These are phyloP conservation scores for Phyllotreta striolata DNA, from an alignment of 2,888 invertebrate species.

Conservation along the genomic window DNA sequence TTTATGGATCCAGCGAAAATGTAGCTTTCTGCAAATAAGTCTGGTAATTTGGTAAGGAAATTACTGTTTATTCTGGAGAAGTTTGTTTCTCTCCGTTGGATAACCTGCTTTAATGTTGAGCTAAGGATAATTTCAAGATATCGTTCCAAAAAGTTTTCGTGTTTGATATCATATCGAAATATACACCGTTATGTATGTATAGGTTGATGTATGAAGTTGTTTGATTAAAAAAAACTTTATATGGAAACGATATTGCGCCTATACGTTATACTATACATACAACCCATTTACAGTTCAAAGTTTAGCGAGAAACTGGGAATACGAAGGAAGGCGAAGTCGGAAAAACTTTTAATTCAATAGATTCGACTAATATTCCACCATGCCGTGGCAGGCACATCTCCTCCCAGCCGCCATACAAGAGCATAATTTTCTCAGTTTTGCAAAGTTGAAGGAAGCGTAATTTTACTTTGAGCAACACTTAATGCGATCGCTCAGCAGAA, in stretches of 20 bases:
- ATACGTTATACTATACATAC: not conserved
- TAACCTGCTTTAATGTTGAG: slow-evolving; percentile 51
- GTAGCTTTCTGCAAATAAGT: slow-evolving; percentile 61
- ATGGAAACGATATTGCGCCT: slow-evolving; percentile 7
- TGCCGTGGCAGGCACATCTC: slow-evolving; percentile 39
- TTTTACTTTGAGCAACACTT: slow-evolving; percentile 60
- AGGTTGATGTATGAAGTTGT: not conserved
- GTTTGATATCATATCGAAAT: slow-evolving; percentile 10
- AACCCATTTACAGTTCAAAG: slow-evolving; percentile 29
- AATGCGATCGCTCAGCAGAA: slow-evolving; percentile 48
- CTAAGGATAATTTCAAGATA: slow-evolving; percentile 45
- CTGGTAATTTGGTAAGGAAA: slow-evolving; percentile 63
- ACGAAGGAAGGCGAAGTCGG: slow-evolving; percentile 34
- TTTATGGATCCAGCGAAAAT: slow-evolving; percentile 61
- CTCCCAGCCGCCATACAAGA: slow-evolving; percentile 46
- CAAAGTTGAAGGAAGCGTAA: slow-evolving; percentile 59
- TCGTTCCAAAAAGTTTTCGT: slow-evolving; percentile 24
- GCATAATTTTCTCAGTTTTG: slow-evolving; percentile 60
- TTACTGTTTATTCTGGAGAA: slow-evolving; percentile 61
- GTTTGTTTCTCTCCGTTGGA: slow-evolving; percentile 56
- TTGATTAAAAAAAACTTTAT: slow-evolving; percentile 11
- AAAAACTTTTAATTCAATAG: slow-evolving; percentile 42
- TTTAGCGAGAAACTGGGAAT: slow-evolving; percentile 34
- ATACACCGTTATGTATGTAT: not conserved
- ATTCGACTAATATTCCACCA: slow-evolving; percentile 38